Evolutionary conservation across 2,888 invertebrate species (phyloP).

Genomic region (Drosophila paranaensis): DNA sequence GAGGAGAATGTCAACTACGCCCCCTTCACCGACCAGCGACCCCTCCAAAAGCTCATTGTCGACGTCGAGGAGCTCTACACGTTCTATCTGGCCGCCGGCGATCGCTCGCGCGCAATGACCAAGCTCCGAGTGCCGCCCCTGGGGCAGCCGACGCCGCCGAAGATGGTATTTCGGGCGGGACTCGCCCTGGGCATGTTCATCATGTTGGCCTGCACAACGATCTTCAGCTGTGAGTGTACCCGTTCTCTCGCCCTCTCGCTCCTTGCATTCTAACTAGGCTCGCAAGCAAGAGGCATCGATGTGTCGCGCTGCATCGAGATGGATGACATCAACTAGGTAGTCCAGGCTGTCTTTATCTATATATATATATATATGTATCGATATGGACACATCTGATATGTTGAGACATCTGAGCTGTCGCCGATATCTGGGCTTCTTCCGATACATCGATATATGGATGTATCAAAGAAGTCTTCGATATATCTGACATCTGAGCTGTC

Average conservation of each 20-base stretch:
- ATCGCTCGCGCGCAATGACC: constrained; percentile 98
- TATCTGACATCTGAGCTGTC: too few relatives aligned
- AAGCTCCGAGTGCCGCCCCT: constrained; percentile 97
- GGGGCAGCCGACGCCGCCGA: constrained; percentile 92
- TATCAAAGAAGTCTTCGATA: neutral
- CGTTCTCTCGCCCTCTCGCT: neutral
- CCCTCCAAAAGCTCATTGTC: constrained; percentile 86
- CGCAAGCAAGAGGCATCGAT: neutral
- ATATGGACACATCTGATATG: too few relatives aligned
- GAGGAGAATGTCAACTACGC: constrained; percentile 91
- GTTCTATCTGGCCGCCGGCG: constrained; percentile 93
- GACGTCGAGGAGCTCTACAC: constrained; percentile 95
- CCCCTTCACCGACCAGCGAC: constrained; percentile 81
- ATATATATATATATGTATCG: neutral
- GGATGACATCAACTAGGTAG: neutral
- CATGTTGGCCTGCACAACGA: constrained; percentile 92
- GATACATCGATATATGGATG: neutral
- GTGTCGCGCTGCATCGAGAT: constrained; percentile 17
- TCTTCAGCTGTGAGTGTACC: constrained; percentile 89
- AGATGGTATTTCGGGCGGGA: constrained; percentile 97
- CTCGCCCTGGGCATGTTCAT: constrained; percentile 96
- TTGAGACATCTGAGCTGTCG: neutral
- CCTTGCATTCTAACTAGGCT: too few relatives aligned
- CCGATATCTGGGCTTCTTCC: neutral
- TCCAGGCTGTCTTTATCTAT: too few relatives aligned